Conservation (phyloP, 2,113 vertebrate species). For the Nothoprocta pentlandii region DNA sequence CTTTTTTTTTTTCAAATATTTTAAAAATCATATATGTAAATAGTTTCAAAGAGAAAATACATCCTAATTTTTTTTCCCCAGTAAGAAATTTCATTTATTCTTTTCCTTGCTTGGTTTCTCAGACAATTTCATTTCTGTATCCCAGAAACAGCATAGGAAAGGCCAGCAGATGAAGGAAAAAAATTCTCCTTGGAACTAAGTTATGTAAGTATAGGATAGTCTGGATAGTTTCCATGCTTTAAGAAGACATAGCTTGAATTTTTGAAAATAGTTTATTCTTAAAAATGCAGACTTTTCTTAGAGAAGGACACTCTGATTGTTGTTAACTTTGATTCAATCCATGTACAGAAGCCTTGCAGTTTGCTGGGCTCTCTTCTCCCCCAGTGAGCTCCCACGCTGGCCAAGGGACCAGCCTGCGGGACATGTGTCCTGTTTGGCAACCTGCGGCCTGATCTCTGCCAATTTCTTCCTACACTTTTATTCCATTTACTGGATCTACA, state of each 20-base stretch:
- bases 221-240: neutral
- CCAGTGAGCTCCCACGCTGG: neutral
- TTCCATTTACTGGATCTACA: neutral
- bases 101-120: neutral
- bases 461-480: neutral
- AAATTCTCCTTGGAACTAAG: neutral
- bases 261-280: neutral
- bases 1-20: neutral
- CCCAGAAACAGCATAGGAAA: neutral
- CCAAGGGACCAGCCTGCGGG: neutral
- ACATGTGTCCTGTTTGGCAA: neutral
- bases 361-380: neutral
- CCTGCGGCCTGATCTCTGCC: neutral
- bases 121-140: neutral
- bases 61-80: neutral
- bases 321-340: neutral
- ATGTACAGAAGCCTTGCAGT: neutral
- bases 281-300: neutral
- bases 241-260: neutral
- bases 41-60: neutral
- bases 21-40: neutral
- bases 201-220: neutral
- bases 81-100: neutral
- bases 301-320: neutral
- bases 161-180: neutral